phyloP scores from a whole-genome alignment of 2,888 invertebrate genomes.

The Callyntrura sp. region DNA sequence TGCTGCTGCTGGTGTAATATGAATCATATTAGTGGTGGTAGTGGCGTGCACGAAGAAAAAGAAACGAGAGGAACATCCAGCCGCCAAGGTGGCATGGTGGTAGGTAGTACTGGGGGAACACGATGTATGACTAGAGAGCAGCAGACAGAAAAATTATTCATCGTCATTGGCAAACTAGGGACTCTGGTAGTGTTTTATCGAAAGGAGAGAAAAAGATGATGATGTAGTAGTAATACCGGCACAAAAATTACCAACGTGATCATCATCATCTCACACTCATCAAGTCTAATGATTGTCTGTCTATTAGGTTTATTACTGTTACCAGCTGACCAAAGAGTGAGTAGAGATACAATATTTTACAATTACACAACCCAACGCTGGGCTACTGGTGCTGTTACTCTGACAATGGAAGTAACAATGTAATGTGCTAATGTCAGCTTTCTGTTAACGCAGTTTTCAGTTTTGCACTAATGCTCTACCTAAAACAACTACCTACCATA shows the following conservation, averaged over 20 bases:
- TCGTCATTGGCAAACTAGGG: constrained; percentile 24
- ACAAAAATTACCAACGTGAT: constrained; percentile 77
- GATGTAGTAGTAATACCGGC: constrained; percentile 58
- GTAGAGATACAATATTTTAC: constrained; percentile 4
- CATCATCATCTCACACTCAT: no score
- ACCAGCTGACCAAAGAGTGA: constrained; percentile 14
- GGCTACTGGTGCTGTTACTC: not conserved
- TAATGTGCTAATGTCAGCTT: no score
- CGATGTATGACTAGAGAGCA: not conserved
- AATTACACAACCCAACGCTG: no score
- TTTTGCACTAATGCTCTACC: no score
- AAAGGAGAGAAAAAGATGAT: constrained; percentile 36
- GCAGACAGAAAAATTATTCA: constrained; percentile 32
- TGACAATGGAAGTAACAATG: no score
- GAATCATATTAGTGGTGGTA: constrained; percentile 29
- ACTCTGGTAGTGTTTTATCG: constrained; percentile 42
- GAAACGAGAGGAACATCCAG: constrained; percentile 7
- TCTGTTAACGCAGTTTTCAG: no score
- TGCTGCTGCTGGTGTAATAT: constrained; percentile 42
- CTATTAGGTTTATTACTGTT: constrained; percentile 65
- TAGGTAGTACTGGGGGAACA: constrained; percentile 11
- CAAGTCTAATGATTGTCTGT: constrained; percentile 72
- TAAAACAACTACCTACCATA: no score
- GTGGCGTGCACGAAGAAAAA: constrained; percentile 5
- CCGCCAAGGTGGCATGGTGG: constrained; percentile 18